Evolutionary conservation across 2,888 invertebrate species (phyloP).

Genomic region (Syritta pipiens): DNA sequence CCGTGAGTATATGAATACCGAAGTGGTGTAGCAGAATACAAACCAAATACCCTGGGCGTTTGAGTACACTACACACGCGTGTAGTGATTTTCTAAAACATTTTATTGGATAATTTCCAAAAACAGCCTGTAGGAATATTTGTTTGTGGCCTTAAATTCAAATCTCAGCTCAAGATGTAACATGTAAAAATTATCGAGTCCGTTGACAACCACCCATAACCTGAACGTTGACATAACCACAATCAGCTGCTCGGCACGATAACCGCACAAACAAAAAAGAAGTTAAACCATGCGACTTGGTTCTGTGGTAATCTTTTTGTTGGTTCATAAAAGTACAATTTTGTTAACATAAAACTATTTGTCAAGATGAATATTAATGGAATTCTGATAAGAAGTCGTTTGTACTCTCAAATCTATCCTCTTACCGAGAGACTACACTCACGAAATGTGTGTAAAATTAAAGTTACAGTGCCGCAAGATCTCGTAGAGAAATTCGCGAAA

Average conservation of each 20-base stretch:
- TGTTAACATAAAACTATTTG: neutral
- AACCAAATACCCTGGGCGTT: too few species aligned
- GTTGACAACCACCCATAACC: too few species aligned
- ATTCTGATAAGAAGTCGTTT: slow-evolving; percentile 3
- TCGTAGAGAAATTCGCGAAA: slow-evolving; percentile 73
- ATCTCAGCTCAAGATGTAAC: too few species aligned
- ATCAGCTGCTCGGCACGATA: neutral
- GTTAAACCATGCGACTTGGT: slow-evolving; percentile 27
- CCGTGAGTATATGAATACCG: too few species aligned
- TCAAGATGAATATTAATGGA: slow-evolving; percentile 24
- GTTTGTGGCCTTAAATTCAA: too few species aligned
- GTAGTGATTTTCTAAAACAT: too few species aligned
- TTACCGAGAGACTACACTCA: slow-evolving; percentile 3
- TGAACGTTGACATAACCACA: slow-evolving; percentile 14
- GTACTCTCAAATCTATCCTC: slow-evolving; percentile 4
- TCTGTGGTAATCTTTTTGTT: too few species aligned
- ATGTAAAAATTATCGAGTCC: too few species aligned
- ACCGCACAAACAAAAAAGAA: slow-evolving; percentile 9
- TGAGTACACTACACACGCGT: too few species aligned
- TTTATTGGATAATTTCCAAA: too few species aligned
- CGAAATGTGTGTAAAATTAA: slow-evolving; percentile 75
- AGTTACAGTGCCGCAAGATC: slow-evolving; percentile 72
- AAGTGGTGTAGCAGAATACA: too few species aligned
- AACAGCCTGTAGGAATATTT: too few species aligned
- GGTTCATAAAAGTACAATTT: neutral